Percentiles rank a stretch among this genome's conserved stretches.
Evolutionary conservation across 2,888 invertebrate species (phyloP).

Genomic region (Pseudococcus longispinus): DNA sequence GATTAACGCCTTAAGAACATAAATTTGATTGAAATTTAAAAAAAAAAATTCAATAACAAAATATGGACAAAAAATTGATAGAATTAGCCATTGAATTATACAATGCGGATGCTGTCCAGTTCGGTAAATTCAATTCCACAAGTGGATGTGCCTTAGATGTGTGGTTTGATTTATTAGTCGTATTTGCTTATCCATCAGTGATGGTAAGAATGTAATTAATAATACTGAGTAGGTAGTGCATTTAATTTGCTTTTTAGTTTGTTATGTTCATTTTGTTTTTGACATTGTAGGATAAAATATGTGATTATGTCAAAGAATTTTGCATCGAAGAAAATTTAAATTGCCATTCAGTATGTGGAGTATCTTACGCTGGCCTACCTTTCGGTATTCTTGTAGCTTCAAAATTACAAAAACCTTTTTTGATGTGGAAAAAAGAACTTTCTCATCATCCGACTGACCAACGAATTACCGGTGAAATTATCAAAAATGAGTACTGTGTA

Average conservation of each 20-base stretch:
- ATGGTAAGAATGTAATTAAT: constrained; percentile 29
- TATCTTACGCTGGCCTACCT: constrained; percentile 43
- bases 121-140: background rate
- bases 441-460: background rate
- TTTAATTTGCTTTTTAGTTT: background rate
- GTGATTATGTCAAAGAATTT: background rate
- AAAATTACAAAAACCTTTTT: constrained; percentile 18
- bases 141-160: background rate
- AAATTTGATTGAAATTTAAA: too few relatives aligned
- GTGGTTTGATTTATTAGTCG: constrained; percentile 25
- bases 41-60: too few relatives aligned
- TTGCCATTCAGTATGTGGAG: constrained; percentile 22
- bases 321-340: background rate
- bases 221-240: too few relatives aligned
- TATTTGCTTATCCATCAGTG: background rate
- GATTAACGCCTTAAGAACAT: too few relatives aligned
- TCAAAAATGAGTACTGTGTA: background rate
- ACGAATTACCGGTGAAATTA: constrained; percentile 36
- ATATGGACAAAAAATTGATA: background rate
- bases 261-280: background rate
- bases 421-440: constrained; percentile 39
- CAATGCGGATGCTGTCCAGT: constrained; percentile 17
- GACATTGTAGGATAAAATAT: constrained; percentile 20
- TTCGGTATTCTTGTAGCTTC: constrained; percentile 7
- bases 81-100: constrained; percentile 16